phyloP scores from a whole-genome alignment of 2,888 invertebrate genomes.

The Phragmatobia fuliginosa region DNA sequence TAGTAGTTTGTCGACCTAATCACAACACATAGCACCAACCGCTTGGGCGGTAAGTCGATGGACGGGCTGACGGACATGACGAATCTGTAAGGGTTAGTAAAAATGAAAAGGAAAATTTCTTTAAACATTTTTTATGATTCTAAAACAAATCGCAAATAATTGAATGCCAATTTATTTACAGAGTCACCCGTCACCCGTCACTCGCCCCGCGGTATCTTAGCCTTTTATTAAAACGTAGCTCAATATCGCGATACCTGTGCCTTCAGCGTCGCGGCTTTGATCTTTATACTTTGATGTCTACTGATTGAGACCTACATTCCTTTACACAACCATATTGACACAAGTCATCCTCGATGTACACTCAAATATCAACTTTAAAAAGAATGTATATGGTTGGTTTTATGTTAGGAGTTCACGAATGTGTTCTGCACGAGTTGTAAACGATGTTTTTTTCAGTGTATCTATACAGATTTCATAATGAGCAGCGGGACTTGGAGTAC shows the following conservation, averaged over 20 bases:
- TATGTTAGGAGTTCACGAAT: slow-evolving; percentile 1
- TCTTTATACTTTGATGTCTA: slow-evolving; percentile 53
- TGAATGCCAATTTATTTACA: slow-evolving; percentile 48
- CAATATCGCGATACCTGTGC: slow-evolving; percentile 64
- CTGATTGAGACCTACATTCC: slow-evolving; percentile 52
- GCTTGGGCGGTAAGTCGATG: no score
- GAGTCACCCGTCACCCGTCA: slow-evolving; percentile 13
- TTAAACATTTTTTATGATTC: slow-evolving; percentile 16
- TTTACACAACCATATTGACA: slow-evolving; percentile 25
- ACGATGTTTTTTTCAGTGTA: slow-evolving; percentile 51
- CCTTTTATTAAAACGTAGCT: slow-evolving; percentile 54
- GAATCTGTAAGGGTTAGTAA: no score
- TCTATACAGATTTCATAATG: slow-evolving; percentile 66
- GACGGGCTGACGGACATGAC: no score
- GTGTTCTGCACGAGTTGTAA: slow-evolving; percentile 46
- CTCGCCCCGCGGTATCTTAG: slow-evolving; percentile 34
- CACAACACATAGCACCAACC: no score
- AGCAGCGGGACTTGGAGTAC: slow-evolving; percentile 63
- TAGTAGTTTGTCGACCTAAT: no score
- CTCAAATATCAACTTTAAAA: slow-evolving; percentile 5
- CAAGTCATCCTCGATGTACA: not conserved
- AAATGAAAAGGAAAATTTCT: no score
- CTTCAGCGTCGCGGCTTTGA: slow-evolving; percentile 60
- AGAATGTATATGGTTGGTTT: not conserved
- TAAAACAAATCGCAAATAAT: slow-evolving; percentile 25